phyloP scores from a whole-genome alignment of 2,797 vertebrate genomes.

The Tokudaia tokunoshimensis region DNA sequence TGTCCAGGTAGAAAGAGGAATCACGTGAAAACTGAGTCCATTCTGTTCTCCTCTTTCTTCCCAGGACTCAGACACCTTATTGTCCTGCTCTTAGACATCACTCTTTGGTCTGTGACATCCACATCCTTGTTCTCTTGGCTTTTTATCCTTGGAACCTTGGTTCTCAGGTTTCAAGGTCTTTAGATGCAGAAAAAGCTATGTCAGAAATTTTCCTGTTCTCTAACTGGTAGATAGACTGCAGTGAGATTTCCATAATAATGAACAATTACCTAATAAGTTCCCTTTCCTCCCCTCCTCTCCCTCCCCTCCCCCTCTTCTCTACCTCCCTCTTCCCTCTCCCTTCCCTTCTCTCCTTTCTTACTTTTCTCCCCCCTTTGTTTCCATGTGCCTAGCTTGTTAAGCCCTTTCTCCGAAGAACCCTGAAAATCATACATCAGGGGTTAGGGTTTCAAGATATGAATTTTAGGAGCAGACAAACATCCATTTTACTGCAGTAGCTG shows the following conservation, averaged over 20 bases:
- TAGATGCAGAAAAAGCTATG: not conserved
- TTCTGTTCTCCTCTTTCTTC: not conserved
- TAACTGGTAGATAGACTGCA: not conserved
- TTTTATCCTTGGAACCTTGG: not conserved
- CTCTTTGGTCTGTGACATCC: not conserved
- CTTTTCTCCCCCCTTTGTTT: not conserved
- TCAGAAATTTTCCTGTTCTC: not conserved
- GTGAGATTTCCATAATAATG: not conserved
- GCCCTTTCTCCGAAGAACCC: not conserved
- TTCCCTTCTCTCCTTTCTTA: not conserved
- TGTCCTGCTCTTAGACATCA: not conserved
- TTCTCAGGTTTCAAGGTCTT: not conserved
- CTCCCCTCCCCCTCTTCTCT: accelerated
- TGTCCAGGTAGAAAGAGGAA: not conserved
- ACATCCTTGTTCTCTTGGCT: not conserved
- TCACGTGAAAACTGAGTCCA: not conserved
- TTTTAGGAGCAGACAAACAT: not conserved
- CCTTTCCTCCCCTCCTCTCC: accelerated
- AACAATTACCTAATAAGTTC: not conserved
- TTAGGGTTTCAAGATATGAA: not conserved
- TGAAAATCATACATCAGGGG: not conserved
- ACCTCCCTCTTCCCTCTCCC: accelerated
- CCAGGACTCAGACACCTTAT: not conserved
- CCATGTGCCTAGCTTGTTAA: not conserved
- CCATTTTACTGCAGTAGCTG: not conserved